phyloP scores from a whole-genome alignment of 2,113 vertebrate genomes.

The Cyanoderma ruficeps region DNA sequence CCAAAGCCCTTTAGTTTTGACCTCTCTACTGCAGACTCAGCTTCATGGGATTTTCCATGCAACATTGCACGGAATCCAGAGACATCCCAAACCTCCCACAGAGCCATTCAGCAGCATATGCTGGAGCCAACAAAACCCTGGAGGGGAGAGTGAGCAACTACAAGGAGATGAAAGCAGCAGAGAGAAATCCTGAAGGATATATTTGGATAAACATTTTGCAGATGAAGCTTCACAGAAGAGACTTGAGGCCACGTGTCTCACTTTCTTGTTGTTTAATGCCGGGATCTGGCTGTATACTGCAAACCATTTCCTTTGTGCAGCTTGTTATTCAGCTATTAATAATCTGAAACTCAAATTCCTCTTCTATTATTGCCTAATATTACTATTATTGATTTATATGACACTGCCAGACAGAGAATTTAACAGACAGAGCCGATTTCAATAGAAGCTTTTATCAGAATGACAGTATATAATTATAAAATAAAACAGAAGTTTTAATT shows the following conservation, averaged over 20 bases:
- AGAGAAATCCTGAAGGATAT: not conserved
- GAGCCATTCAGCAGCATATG: not conserved
- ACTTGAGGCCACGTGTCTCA: not conserved
- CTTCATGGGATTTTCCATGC: not conserved
- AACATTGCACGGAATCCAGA: not conserved
- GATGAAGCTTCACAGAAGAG: not conserved
- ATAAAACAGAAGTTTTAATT: constrained; percentile 4
- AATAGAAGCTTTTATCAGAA: not conserved
- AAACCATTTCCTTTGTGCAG: not conserved
- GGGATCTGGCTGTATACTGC: not conserved
- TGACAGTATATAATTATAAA: constrained; percentile 15
- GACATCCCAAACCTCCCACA: not conserved
- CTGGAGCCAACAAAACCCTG: not conserved
- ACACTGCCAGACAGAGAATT: not conserved
- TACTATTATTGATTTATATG: constrained; percentile 12
- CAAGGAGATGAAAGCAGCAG: not conserved
- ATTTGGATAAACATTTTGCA: not conserved
- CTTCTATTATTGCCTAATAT: constrained; percentile 2
- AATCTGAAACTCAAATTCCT: not conserved
- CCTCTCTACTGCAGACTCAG: not conserved
- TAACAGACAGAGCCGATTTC: not conserved
- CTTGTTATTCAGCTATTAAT: not conserved
- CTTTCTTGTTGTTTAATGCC: not conserved
- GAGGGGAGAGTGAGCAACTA: not conserved
- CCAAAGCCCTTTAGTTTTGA: not conserved